Conservation (phyloP, 1,140 invertebrate species). For the Myzus persicae region DNA sequence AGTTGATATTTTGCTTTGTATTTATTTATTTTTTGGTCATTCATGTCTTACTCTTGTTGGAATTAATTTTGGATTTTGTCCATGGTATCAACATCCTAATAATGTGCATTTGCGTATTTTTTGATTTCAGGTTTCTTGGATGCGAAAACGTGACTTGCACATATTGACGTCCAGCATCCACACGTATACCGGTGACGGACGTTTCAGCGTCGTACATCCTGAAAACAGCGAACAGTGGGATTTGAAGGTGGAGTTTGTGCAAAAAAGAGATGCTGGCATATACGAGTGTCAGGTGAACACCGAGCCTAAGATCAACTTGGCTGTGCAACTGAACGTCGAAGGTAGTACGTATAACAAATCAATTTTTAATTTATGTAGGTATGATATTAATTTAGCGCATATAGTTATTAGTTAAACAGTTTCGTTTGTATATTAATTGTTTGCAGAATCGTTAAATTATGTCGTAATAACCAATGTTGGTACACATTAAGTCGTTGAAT, state of each 20-base stretch:
- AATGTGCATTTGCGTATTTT: not conserved
- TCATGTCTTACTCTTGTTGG: not conserved
- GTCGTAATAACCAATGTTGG: not conserved
- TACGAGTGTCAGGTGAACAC: slow-evolving; percentile 81
- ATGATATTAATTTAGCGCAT: not conserved
- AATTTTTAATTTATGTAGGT: slow-evolving; percentile 16
- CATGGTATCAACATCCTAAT: not conserved
- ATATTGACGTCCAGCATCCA: slow-evolving; percentile 86
- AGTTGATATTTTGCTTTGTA: not conserved
- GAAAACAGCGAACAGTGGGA: slow-evolving; percentile 91
- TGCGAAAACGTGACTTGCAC: slow-evolving; percentile 87
- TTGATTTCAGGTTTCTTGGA: slow-evolving; percentile 83
- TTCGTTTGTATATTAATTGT: not conserved
- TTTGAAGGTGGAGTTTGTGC: slow-evolving; percentile 86
- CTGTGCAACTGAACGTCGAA: slow-evolving; percentile 62
- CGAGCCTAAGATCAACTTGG: slow-evolving; percentile 67
- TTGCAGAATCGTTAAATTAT: not conserved
- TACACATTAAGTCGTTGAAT: not conserved
- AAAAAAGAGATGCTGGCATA: slow-evolving; percentile 83
- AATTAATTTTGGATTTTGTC: not conserved
- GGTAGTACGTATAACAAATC: slow-evolving; percentile 60
- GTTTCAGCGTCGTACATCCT: slow-evolving; percentile 84
- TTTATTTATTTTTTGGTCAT: slow-evolving; percentile 11
- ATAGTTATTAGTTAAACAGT: not conserved
- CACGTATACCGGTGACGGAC: slow-evolving; percentile 85